Conservation (phyloP, 1,140 invertebrate genomes). For the Eubasilissa regina region DNA sequence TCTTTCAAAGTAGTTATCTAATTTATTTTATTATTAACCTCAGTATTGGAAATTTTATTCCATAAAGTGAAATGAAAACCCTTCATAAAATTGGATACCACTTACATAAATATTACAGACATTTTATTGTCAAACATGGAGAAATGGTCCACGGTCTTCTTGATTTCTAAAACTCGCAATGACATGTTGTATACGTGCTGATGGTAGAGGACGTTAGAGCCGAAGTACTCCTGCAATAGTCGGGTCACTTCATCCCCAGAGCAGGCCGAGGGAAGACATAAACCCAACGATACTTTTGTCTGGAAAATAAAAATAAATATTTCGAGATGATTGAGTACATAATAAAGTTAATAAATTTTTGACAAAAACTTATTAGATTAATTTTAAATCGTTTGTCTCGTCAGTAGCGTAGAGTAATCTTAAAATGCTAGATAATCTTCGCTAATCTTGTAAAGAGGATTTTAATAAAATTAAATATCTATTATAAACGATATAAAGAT, state of each 20-base stretch:
- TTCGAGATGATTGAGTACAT: slow-evolving; percentile 57
- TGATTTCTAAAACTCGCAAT: slow-evolving; percentile 10
- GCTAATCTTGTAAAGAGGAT: no score
- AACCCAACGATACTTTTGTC: slow-evolving; percentile 28
- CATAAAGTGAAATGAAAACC: no score
- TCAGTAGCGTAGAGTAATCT: no score
- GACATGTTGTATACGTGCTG: slow-evolving; percentile 29
- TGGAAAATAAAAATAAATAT: slow-evolving; percentile 61
- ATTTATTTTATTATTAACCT: no score
- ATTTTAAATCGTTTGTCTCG: background rate
- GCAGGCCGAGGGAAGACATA: slow-evolving; percentile 31
- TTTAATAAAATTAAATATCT: no score
- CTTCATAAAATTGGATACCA: background rate
- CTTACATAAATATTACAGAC: slow-evolving; percentile 31
- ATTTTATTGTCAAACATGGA: slow-evolving; percentile 7
- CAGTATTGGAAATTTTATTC: no score
- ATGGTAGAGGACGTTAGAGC: slow-evolving; percentile 32
- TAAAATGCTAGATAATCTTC: no score
- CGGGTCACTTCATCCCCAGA: background rate
- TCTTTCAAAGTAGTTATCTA: no score
- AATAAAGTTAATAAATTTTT: background rate
- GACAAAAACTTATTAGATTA: background rate
- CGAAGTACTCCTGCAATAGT: slow-evolving; percentile 33
- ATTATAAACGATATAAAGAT: no score
- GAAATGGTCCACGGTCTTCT: slow-evolving; percentile 13